Percentiles rank a stretch among this genome's conserved stretches.
Conservation (phyloP, 2,888 invertebrate genomes). For the Drosophila rellima region DNA sequence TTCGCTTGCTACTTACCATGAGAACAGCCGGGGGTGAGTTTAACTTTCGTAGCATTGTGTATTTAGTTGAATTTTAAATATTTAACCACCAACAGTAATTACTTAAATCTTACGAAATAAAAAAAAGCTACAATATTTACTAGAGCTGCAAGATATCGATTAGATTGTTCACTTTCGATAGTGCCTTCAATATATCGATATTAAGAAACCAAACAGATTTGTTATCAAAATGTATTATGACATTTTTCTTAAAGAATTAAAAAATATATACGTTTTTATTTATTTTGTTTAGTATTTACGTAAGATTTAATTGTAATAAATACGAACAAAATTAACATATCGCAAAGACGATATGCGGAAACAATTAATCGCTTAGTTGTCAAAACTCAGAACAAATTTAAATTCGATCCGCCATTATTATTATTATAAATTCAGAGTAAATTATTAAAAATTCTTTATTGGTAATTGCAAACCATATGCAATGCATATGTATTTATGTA, state of each 20-base stretch:
- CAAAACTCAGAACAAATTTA: background rate
- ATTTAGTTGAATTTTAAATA: background rate
- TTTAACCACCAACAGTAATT: slow-evolving; percentile 24
- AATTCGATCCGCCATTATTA: background rate
- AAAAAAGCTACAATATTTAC: slow-evolving; percentile 22
- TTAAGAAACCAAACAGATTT: no score
- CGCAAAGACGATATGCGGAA: background rate
- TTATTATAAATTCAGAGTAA: background rate
- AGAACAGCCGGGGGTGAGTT: slow-evolving; percentile 31
- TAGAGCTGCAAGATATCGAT: slow-evolving; percentile 33
- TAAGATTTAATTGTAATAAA: no score
- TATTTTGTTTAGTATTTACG: no score
- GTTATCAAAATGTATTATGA: no score
- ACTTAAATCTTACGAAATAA: slow-evolving; percentile 52
- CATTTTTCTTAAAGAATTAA: no score
- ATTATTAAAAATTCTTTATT: slow-evolving; percentile 44
- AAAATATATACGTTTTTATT: no score
- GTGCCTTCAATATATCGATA: slow-evolving; percentile 2
- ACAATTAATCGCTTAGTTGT: background rate
- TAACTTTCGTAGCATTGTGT: slow-evolving; percentile 41
- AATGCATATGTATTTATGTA: slow-evolving; percentile 27
- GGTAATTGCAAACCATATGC: slow-evolving; percentile 30
- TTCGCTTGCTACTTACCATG: slow-evolving; percentile 12
- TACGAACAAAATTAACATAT: background rate
- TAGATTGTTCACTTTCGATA: slow-evolving; percentile 28